Evolutionary conservation across 2,888 invertebrate genomes (phyloP).

Genomic region (Onthophagus sagittarius): DNA sequence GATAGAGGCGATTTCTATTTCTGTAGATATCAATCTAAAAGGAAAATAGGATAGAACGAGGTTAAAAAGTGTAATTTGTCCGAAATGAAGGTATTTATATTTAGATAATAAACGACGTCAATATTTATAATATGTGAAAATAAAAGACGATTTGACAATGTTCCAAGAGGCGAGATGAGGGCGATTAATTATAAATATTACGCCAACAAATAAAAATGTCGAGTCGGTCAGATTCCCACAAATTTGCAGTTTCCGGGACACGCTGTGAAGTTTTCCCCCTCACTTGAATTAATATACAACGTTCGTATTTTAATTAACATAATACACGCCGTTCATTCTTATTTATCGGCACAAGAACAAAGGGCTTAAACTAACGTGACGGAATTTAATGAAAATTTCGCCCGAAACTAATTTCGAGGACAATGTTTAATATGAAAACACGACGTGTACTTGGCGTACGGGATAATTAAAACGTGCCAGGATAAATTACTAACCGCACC

Average conservation of each 20-base stretch:
- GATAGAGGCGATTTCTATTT: background rate
- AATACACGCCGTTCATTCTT: background rate
- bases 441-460: background rate
- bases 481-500: background rate
- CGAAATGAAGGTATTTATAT: background rate
- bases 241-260: background rate
- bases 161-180: background rate
- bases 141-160: background rate
- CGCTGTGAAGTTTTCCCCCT: background rate
- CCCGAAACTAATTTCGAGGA: background rate
- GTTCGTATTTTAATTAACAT: background rate
- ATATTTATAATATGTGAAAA: background rate
- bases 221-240: background rate
- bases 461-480: background rate
- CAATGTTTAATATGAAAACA: background rate
- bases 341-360: background rate
- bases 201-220: background rate
- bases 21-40: background rate
- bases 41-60: background rate
- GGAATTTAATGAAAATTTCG: background rate
- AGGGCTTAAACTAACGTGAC: background rate
- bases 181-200: background rate
- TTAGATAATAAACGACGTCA: background rate
- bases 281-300: background rate
- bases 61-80: too few relatives aligned